Conservation (phyloP, 2,888 invertebrate species). For the Pherbina coryleti region DNA sequence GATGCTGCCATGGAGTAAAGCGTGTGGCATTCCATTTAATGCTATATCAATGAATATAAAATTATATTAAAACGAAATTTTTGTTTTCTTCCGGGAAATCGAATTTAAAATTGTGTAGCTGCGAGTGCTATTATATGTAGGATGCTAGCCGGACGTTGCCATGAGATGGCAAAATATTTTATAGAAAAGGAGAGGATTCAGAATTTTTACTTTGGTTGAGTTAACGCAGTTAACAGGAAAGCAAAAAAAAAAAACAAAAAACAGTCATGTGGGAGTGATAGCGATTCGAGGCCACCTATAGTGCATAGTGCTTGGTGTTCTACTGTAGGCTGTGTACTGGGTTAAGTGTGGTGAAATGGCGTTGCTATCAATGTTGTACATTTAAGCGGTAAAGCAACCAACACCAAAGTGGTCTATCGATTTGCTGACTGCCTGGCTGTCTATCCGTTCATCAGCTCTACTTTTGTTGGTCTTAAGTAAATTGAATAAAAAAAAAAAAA, state of each 20-base stretch:
- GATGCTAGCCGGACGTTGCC: neutral
- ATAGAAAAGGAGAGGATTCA: neutral
- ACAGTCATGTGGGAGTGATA: neutral
- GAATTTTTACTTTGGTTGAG: neutral
- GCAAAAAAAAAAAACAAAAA: neutral
- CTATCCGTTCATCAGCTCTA: neutral
- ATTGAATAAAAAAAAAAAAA: neutral
- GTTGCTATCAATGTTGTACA: too few relatives aligned
- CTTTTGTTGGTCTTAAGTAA: neutral
- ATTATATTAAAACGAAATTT: conserved; percentile 35
- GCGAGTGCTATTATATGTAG: neutral
- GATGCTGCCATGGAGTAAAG: too few relatives aligned
- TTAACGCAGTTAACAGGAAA: neutral
- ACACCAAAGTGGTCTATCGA: too few relatives aligned
- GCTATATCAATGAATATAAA: conserved; percentile 39
- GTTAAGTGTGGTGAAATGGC: too few relatives aligned
- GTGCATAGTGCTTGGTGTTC: neutral
- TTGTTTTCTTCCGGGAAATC: conserved; percentile 38
- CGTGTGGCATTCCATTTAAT: neutral
- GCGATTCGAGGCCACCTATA: neutral
- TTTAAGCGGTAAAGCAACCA: too few relatives aligned
- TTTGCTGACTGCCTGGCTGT: neutral
- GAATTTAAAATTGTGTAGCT: conserved; percentile 31
- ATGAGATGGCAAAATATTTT: neutral
- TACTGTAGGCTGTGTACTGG: too few relatives aligned